Percentiles rank a stretch among this genome's conserved stretches.
Conservation (phyloP, 2,797 vertebrate genomes). For the Artibeus lituratus region DNA sequence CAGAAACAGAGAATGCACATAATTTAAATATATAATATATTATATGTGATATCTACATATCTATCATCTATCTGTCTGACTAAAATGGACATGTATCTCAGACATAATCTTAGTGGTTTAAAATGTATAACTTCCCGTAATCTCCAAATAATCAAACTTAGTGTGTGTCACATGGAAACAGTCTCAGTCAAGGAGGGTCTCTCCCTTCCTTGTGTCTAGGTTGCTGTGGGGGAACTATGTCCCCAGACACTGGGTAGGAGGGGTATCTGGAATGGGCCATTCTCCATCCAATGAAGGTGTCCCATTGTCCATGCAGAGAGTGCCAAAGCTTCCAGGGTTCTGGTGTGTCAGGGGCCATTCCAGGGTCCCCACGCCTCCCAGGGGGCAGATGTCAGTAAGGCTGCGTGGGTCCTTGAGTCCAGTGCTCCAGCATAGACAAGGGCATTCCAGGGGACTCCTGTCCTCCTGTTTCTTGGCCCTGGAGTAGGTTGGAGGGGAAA, state of each 20-base stretch:
- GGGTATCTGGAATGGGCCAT: neutral
- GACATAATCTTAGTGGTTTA: neutral
- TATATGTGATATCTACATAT: neutral
- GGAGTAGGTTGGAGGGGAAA: neutral
- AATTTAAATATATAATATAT: neutral
- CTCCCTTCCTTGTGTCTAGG: neutral
- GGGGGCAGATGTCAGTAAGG: neutral
- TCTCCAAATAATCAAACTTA: neutral
- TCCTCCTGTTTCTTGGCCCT: neutral
- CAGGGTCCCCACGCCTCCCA: neutral
- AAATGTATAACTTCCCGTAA: neutral
- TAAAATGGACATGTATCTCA: neutral
- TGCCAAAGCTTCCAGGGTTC: neutral
- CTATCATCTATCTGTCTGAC: neutral
- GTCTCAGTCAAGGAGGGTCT: neutral
- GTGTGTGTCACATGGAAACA: neutral
- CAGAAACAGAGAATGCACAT: neutral
- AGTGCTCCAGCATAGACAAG: neutral
- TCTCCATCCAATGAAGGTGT: neutral
- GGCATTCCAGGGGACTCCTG: neutral
- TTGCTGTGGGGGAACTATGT: neutral
- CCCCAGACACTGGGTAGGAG: neutral
- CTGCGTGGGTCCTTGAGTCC: neutral
- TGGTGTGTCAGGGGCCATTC: neutral
- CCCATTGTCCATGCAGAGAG: neutral